Evolutionary conservation across 2,113 vertebrate genomes (phyloP), one percentile per base, ranked within the genome.

Genomic region (Lynx canadensis): DNA sequence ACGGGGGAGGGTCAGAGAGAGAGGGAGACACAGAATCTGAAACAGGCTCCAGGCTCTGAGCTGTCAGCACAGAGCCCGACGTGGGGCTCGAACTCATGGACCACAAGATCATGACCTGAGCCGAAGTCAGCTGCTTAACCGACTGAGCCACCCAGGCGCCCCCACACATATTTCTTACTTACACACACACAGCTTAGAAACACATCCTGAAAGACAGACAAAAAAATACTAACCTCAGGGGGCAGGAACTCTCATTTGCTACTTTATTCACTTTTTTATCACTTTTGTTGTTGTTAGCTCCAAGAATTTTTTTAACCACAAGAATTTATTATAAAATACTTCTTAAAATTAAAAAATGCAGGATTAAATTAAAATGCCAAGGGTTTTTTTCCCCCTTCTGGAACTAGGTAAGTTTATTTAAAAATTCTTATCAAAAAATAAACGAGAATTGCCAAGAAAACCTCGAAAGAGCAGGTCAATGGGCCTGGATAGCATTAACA

Each of bases 251-350:
- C 60, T 71, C 18, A 21, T 79, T 85, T 82, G 76, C 29, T 74
- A 31, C 14, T 92, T 86, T 65, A 92, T 50, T 93, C n/a, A 79
- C n/a, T 84, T 94, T 45, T 80, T 82, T 45, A 48, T 88, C 91
- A 33, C 27, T 90, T 79, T 87, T 84, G 31, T 48, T 73, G 27
- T 68, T 81, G 33, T 52, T 80, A 83, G 60, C 45, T 41, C 41
- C 45, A 76, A 60, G 10, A 80, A 57, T 81, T 50, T 87, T 89
- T 73, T 73, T 89, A 90, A 90, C 55, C 45, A 57, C 27, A 38
- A 36, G 68, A 73, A 87, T 55, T 66, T 85, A 74, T 83, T 69
- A 76, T 52, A n/a, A 88, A 94, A 83, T 81, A 50, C 14, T 85
- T 55, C 68, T 33, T 31, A 41, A 92, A 88, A 60, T 80, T 80